Percentiles rank a stretch among this genome's conserved stretches.
These are phyloP conservation scores for Ectemnius continuus DNA, from an alignment of 2,888 invertebrate species.

Conservation along the genomic window DNA sequence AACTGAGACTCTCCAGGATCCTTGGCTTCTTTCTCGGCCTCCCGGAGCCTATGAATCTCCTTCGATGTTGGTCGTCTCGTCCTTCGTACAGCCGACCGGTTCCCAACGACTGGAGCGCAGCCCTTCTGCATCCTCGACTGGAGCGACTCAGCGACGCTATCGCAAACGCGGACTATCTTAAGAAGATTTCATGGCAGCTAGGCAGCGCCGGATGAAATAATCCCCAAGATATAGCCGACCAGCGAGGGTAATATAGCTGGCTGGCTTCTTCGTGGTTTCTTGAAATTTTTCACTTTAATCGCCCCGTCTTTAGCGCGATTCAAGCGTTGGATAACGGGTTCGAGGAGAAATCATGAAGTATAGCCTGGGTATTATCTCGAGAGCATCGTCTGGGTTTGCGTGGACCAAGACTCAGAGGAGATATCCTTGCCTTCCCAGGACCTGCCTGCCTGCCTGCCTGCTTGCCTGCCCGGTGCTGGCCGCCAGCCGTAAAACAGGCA, in stretches of 20 bases:
- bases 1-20: background rate
- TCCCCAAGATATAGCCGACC: conserved; percentile 20
- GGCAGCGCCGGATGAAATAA: conserved; percentile 42
- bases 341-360: conserved; percentile 16
- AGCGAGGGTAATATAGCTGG: conserved; percentile 12
- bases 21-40: background rate
- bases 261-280: conserved; percentile 24
- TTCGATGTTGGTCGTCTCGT: background rate
- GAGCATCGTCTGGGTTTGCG: conserved; percentile 16
- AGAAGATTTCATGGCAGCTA: conserved; percentile 36
- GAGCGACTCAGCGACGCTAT: conserved; percentile 35
- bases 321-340: conserved; percentile 16
- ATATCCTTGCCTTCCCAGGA: background rate
- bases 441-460: background rate
- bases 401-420: conserved; percentile 5
- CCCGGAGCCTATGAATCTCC: no score
- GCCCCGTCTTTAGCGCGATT: conserved; percentile 21
- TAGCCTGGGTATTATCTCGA: conserved; percentile 15
- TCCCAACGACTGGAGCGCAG: conserved; percentile 2
- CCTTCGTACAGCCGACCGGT: background rate
- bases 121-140: conserved; percentile 41
- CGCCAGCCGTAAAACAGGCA: no score
- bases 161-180: conserved; percentile 50
- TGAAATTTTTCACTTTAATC: conserved; percentile 39
- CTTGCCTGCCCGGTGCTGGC: no score